Percentiles rank a stretch among this genome's conserved stretches.
Evolutionary conservation across 2,797 vertebrate species (phyloP).

Genomic region (Acrossocheilus wenchowensis): DNA sequence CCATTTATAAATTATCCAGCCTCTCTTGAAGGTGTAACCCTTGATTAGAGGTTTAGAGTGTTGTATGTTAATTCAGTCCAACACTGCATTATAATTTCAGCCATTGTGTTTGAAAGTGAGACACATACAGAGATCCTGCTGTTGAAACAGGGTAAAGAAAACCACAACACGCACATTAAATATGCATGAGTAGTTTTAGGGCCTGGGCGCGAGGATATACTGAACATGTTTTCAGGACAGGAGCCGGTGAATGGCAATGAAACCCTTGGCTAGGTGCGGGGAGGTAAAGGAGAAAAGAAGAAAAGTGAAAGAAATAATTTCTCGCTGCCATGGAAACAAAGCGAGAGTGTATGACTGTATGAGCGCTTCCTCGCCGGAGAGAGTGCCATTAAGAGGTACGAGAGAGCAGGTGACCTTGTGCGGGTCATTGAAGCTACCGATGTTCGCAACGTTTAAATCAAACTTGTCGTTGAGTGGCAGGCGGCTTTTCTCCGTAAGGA

Average conservation of each 20-base stretch:
- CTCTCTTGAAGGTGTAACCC: not conserved
- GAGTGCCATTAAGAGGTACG: constrained; percentile 6
- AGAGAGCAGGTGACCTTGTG: constrained; percentile 21
- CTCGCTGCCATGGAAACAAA: constrained; percentile 54
- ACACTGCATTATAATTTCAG: constrained; percentile 35
- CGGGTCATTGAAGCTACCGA: constrained; percentile 7
- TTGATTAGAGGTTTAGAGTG: not conserved
- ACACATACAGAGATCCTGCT: constrained; percentile 19
- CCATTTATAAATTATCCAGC: not conserved
- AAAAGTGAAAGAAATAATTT: constrained; percentile 36
- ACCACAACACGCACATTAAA: not conserved
- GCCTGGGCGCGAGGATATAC: constrained; percentile 11
- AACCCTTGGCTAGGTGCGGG: constrained; percentile 3
- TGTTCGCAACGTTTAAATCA: constrained; percentile 27
- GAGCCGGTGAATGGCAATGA: constrained; percentile 18
- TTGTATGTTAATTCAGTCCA: not conserved
- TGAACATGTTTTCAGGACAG: constrained; percentile 37
- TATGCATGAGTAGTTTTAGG: constrained; percentile 37
- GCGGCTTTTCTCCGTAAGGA: not conserved
- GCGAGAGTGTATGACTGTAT: constrained; percentile 21
- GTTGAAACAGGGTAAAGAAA: constrained; percentile 34
- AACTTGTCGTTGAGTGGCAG: not conserved
- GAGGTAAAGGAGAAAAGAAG: constrained; percentile 13
- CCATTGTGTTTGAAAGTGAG: constrained; percentile 18
- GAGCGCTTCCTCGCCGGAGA: not conserved